phyloP scores from a whole-genome alignment of 2,113 vertebrate genomes.

The Pelodiscus sinensis region DNA sequence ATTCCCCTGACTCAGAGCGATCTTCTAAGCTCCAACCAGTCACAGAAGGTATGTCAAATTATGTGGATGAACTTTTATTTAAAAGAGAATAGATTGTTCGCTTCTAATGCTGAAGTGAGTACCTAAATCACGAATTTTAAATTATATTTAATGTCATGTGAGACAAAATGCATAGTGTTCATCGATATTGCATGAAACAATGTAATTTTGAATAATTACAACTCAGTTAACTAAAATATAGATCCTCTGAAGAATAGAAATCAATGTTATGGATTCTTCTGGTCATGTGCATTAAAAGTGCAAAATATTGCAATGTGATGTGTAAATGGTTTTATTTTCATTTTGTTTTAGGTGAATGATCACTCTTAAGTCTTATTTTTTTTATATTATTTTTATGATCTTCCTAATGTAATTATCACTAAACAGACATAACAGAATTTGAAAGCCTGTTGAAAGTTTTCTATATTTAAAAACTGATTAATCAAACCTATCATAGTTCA shows the following conservation, averaged over 20 bases:
- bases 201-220: slow-evolving; percentile 52
- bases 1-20: slow-evolving; percentile 96
- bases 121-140: slow-evolving; percentile 7
- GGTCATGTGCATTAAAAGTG: not conserved
- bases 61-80: slow-evolving; percentile 26
- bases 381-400: not conserved
- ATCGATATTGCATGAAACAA: slow-evolving; percentile 37
- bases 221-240: slow-evolving; percentile 51
- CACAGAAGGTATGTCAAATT: slow-evolving; percentile 88
- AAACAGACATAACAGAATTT: not conserved
- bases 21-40: slow-evolving; percentile 97
- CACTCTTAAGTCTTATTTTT: slow-evolving; percentile 25
- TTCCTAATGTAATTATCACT: not conserved
- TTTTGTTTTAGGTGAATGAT: slow-evolving; percentile 13
- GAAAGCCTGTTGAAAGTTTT: not conserved
- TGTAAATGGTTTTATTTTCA: slow-evolving; percentile 15
- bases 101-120: slow-evolving; percentile 27
- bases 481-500: not conserved
- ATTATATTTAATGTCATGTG: not conserved
- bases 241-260: slow-evolving; percentile 23
- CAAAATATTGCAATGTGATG: not conserved
- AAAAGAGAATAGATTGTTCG: not conserved
- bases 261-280: slow-evolving; percentile 43
- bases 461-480: not conserved
- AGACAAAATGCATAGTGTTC: not conserved